These are phyloP conservation scores for Smittia sp. DNA, from an alignment of 2,888 invertebrate genomes.

Conservation along the genomic window DNA sequence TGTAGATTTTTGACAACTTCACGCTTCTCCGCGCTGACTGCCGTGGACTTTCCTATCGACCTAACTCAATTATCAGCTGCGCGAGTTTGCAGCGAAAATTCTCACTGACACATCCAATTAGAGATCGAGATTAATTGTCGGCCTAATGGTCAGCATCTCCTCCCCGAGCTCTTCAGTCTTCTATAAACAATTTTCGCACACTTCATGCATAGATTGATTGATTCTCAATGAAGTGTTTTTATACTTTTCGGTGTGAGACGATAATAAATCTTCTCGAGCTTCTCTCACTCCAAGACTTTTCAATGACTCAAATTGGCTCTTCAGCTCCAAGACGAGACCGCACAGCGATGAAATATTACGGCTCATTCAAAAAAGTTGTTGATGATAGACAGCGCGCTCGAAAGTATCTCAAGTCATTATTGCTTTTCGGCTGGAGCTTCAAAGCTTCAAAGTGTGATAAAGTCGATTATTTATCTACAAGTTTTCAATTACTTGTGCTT, in stretches of 20 bases:
- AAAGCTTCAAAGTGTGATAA: slow-evolving; percentile 31
- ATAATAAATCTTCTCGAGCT: slow-evolving; percentile 39
- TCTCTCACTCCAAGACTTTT: slow-evolving; percentile 2
- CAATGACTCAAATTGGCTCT: slow-evolving; percentile 33
- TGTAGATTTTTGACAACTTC: slow-evolving; percentile 15
- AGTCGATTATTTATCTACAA: slow-evolving; percentile 39
- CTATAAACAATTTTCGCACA: not conserved
- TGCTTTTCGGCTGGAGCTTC: not conserved
- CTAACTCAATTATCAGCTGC: not conserved
- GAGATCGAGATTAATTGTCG: not conserved
- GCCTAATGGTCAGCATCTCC: not conserved
- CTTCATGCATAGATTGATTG: slow-evolving; percentile 35
- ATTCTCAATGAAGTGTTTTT: slow-evolving; percentile 25
- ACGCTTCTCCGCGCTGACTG: not conserved
- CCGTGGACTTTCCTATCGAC: not conserved
- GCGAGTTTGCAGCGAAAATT: not conserved
- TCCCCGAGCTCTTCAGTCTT: not conserved
- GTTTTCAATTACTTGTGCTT: slow-evolving; percentile 15
- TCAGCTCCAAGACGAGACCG: slow-evolving; percentile 36
- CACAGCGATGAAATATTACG: slow-evolving; percentile 41
- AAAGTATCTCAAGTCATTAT: slow-evolving; percentile 17
- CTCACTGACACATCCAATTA: slow-evolving; percentile 7
- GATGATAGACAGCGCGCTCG: slow-evolving; percentile 40
- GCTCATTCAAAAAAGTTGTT: slow-evolving; percentile 41
- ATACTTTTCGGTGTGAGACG: not conserved